Percentiles rank a stretch among this genome's conserved stretches.
Conservation (phyloP, 2,888 invertebrate species). For the Drosophila pullipes region DNA sequence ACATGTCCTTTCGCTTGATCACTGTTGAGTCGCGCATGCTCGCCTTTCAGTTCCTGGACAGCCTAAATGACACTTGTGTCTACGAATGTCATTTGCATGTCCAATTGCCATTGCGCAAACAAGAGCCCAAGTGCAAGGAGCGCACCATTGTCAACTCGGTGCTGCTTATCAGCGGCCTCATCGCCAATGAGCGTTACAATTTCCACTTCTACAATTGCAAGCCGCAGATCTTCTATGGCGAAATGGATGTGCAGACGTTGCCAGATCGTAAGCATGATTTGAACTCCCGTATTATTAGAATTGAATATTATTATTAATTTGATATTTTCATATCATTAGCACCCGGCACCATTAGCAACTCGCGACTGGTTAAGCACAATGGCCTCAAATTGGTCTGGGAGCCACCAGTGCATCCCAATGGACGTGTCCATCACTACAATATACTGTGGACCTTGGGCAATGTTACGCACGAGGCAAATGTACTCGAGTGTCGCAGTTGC, state of each 20-base stretch:
- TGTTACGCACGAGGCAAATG: conserved; percentile 83
- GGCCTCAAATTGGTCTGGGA: conserved; percentile 84
- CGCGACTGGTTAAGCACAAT: conserved; percentile 79
- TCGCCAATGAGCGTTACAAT: conserved; percentile 80
- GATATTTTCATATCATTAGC: conserved; percentile 54
- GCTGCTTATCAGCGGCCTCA: conserved; percentile 74
- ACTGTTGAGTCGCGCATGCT: conserved; percentile 83
- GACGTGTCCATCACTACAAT: conserved; percentile 83
- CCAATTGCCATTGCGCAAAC: conserved; percentile 72
- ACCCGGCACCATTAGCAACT: conserved; percentile 84
- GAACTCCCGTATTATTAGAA: background rate
- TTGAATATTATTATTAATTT: background rate
- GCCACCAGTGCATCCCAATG: conserved; percentile 84
- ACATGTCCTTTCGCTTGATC: conserved; percentile 79
- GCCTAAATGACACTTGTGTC: conserved; percentile 81
- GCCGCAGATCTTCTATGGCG: conserved; percentile 80
- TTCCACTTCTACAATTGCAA: conserved; percentile 82
- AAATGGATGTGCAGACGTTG: conserved; percentile 82
- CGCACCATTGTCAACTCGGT: conserved; percentile 76
- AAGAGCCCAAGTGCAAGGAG: conserved; percentile 76
- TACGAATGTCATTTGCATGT: conserved; percentile 79
- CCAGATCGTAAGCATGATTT: conserved; percentile 83
- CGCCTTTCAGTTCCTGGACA: conserved; percentile 79
- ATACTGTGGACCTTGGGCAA: conserved; percentile 84
- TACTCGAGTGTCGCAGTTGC: conserved; percentile 76